phyloP scores from a whole-genome alignment of 2,888 invertebrate species.

The Rugalucina vietnamica region DNA sequence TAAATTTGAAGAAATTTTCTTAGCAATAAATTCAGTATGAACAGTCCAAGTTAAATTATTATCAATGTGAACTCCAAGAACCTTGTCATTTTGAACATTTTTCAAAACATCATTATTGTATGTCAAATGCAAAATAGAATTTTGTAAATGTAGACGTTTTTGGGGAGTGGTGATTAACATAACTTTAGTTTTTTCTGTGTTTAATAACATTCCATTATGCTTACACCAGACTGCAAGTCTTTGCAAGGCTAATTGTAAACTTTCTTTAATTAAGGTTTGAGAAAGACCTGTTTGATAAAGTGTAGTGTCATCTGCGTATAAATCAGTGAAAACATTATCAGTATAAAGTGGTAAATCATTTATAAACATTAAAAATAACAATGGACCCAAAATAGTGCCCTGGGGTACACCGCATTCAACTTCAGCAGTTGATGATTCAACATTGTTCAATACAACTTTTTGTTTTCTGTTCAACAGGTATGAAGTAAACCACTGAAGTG shows the following conservation, averaged over 20 bases:
- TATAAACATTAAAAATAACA: not conserved
- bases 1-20: not conserved
- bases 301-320: slow-evolving; percentile 1
- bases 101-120: too few relatives aligned
- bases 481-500: slow-evolving; percentile 3
- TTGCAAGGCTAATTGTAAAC: not conserved
- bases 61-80: not conserved
- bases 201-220: too few relatives aligned
- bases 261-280: not conserved
- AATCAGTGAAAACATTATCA: not conserved
- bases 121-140: too few relatives aligned
- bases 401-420: slow-evolving; percentile 30
- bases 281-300: not conserved
- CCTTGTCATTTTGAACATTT: not conserved
- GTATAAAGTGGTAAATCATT: not conserved
- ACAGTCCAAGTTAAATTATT: not conserved
- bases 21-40: not conserved
- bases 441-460: not conserved
- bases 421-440: not conserved
- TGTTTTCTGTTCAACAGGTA: not conserved
- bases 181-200: too few relatives aligned
- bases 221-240: too few relatives aligned
- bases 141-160: too few relatives aligned
- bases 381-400: not conserved
- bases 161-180: too few relatives aligned